Base-by-base conservation (phyloP, 2,888 invertebrate genomes). In the Caprella mutica region DNA sequence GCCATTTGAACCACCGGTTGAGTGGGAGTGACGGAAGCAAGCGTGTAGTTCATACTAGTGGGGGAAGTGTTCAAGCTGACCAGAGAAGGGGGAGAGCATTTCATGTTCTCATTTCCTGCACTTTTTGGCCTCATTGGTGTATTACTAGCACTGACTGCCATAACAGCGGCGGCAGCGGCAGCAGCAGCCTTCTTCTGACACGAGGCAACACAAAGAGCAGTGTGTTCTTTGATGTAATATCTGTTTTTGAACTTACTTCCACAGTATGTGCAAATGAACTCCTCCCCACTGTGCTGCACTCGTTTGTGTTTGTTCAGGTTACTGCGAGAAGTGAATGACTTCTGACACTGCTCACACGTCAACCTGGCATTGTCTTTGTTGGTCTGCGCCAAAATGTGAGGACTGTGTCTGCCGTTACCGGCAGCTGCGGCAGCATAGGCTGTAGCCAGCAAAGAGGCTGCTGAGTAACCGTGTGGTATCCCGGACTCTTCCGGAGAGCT, bases 271-370 rank as follows among this genome's bases (percentile, higher is more conserved):
- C 64, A 64, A 5, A 60, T 42, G 40, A 60, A 64, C 52, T 64
- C 64, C 42, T 64, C 64, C 9, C 64, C 64, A 5, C 59, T 59
- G 52, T 64, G 64, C 42, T 64, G 64, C 21, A 64, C 64, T 17
- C 60, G 55, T 27, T 60, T 58, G 58, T 64, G 64, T 40, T 64
- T 64, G 54, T 64, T 64, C 33, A 64, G 53, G 40, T 64, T 64
- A 23, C 59, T 59, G 33, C 60, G 57, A 3, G 64, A 64, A 12
- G 64, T 64, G 38, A 64, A 64, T 2, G 58, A 58, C 48, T 64
- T 64, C 27, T 55, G 42, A 51, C 64, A 64, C n/a, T 58, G 60
- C 27, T 64, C 64, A 51, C 64, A 64, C 4, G 44, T 58, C 3
- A 64, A 29, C 17, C 58, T 55, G 2, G 58, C 23, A 24, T 14